Conservation (phyloP, 2,113 vertebrate genomes). For the Pimephales promelas region DNA sequence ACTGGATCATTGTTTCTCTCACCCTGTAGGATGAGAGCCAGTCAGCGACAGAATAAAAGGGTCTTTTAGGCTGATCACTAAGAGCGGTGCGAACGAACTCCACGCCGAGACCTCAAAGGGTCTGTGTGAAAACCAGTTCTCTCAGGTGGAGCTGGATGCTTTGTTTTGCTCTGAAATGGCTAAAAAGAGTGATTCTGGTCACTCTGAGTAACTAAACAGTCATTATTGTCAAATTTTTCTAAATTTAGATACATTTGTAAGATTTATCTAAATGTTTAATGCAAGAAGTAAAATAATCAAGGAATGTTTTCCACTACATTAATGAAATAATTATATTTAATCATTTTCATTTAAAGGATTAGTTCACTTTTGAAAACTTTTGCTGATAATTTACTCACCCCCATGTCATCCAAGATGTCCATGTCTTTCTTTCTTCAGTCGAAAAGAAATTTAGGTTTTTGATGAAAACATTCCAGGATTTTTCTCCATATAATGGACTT, state of each 20-base stretch:
- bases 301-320: background rate
- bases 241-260: too few relatives aligned
- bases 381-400: too few relatives aligned
- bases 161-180: background rate
- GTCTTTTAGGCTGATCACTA: conserved; percentile 58
- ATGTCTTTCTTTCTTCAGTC: too few relatives aligned
- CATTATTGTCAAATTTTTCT: background rate
- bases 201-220: background rate
- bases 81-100: conserved; percentile 55
- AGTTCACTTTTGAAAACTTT: too few relatives aligned
- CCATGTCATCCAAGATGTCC: too few relatives aligned
- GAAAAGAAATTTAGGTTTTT: too few relatives aligned
- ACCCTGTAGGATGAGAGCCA: conserved; percentile 56
- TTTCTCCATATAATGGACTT: too few relatives aligned
- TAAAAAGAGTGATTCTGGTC: background rate
- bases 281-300: background rate
- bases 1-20: conserved; percentile 66
- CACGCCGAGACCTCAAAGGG: conserved; percentile 47
- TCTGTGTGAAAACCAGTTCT: conserved; percentile 44
- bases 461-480: too few relatives aligned
- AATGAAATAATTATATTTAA: background rate
- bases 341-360: background rate
- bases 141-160: background rate
- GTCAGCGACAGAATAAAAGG: conserved; percentile 59
- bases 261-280: background rate